Conservation (phyloP, 2,888 invertebrate species). For the Macaria notata region DNA sequence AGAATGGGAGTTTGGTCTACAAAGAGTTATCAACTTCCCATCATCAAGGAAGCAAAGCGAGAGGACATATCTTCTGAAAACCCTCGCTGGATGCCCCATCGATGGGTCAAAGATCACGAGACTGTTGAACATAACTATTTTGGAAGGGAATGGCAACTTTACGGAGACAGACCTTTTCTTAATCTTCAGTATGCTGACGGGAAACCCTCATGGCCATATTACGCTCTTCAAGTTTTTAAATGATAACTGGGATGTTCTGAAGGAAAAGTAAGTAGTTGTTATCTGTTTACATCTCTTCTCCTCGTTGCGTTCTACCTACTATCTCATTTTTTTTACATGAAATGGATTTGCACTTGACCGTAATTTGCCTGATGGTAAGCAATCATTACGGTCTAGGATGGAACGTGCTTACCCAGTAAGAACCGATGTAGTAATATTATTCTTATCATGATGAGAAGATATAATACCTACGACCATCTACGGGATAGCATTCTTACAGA, state of each 20-base stretch:
- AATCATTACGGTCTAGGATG: no score
- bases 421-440: no score
- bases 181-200: conserved; percentile 88
- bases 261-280: conserved; percentile 79
- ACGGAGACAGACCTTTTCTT: conserved; percentile 89
- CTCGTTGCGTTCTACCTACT: no score
- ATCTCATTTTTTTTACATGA: no score
- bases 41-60: conserved; percentile 87
- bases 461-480: no score
- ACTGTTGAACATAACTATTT: conserved; percentile 85
- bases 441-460: no score
- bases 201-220: conserved; percentile 87
- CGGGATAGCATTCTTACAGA: no score
- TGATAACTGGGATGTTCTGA: conserved; percentile 87
- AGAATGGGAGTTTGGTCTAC: conserved; percentile 92
- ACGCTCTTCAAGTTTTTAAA: conserved; percentile 87
- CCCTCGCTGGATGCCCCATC: conserved; percentile 90
- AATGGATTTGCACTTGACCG: no score
- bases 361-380: no score
- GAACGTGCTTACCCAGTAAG: no score
- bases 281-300: neutral
- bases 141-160: conserved; percentile 87
- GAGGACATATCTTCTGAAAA: conserved; percentile 89
- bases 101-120: conserved; percentile 85
- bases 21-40: conserved; percentile 89